These are phyloP conservation scores for Apis florea DNA, from an alignment of 1,140 invertebrate species.

Conservation along the genomic window DNA sequence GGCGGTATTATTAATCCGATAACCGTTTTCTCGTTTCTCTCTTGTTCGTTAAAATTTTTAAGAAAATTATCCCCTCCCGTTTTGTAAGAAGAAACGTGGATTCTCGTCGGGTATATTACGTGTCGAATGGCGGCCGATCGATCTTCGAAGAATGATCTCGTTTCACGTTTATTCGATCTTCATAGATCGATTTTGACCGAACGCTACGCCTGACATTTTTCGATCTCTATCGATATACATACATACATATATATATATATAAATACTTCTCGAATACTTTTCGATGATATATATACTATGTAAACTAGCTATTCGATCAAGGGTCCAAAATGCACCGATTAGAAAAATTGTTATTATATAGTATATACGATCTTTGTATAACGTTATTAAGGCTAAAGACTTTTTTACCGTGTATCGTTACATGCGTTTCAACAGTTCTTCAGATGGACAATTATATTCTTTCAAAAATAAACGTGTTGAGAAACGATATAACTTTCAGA, in stretches of 20 bases:
- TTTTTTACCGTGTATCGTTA: not conserved
- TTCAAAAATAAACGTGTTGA: too few relatives aligned
- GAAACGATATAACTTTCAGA: not conserved
- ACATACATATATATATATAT: not conserved
- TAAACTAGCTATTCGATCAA: not conserved
- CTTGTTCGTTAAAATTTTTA: not conserved
- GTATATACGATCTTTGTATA: not conserved
- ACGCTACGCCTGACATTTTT: too few relatives aligned
- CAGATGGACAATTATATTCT: too few relatives aligned
- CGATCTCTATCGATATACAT: not conserved
- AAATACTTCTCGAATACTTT: not conserved
- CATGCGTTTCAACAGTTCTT: not conserved
- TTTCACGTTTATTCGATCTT: too few relatives aligned
- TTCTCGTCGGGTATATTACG: too few relatives aligned
- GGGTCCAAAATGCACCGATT: slow-evolving; percentile 1
- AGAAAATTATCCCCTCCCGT: not conserved
- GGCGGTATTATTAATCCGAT: not conserved
- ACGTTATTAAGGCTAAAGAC: not conserved
- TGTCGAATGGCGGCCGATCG: too few relatives aligned
- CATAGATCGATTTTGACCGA: too few relatives aligned
- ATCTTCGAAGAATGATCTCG: too few relatives aligned
- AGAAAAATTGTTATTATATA: not conserved
- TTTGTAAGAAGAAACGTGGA: too few relatives aligned
- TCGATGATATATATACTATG: not conserved
- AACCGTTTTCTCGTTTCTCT: not conserved